Evolutionary conservation across 2,797 vertebrate genomes (phyloP).

Genomic region (Spinus pinus): DNA sequence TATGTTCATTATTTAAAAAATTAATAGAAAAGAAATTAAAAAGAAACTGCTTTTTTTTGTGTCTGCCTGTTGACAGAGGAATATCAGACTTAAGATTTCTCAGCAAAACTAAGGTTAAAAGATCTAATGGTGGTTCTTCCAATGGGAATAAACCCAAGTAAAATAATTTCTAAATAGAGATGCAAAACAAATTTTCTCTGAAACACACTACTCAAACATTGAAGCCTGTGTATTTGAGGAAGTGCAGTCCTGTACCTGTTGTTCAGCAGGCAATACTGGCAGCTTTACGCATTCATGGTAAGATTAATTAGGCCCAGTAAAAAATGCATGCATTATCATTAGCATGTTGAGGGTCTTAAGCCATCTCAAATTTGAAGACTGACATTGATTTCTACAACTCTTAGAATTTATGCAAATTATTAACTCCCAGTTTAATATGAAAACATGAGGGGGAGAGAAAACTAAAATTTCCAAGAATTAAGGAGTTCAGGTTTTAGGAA

Average conservation of each 20-base stretch:
- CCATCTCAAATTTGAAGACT: neutral
- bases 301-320: neutral
- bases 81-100: neutral
- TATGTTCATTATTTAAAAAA: neutral
- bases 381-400: neutral
- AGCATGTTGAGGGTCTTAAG: neutral
- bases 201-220: neutral
- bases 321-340: neutral
- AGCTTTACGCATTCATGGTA: neutral
- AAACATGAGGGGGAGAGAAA: neutral
- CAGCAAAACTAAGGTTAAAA: neutral
- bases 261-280: neutral
- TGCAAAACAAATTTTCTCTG: neutral
- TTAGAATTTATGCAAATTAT: neutral
- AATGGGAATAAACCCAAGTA: accelerated
- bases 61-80: neutral
- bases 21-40: neutral
- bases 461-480: neutral
- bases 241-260: neutral
- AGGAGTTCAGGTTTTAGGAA: neutral
- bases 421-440: neutral
- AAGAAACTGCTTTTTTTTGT: accelerated
- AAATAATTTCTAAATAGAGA: neutral
- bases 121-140: neutral
- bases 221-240: neutral